Evolutionary conservation across 2,888 invertebrate genomes (phyloP), one percentile per base, ranked within the genome.

Genomic region (Cerastis leucographa): DNA sequence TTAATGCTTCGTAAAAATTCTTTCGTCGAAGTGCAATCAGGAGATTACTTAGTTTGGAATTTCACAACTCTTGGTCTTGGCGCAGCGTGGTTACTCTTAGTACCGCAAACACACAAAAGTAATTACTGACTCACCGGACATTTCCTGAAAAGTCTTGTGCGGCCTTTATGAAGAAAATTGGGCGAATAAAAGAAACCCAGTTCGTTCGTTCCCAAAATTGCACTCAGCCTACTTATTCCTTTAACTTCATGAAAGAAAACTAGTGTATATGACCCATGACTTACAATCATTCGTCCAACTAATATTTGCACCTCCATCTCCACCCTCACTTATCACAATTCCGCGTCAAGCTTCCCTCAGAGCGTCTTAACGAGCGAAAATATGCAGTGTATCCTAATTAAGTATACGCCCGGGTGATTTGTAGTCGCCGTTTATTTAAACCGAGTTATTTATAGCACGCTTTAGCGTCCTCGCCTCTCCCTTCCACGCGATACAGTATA

Each of bases 401-500:
- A 89, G 89, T 85, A 87, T 85, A 88, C 88, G 76, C 78, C 80
- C 84, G 81, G 83, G 87, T 91, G 89, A 91, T 91, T 91, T 90
- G 90, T 90, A 83, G 88, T 81, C 86, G 76, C 85, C 85, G 84
- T 89, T 89, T 88, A 89, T 89, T 89, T 87, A 84, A 89, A 88
- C 86, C 78, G 84, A 83, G 90, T 85, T 93, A 91, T 92, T 92
- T 92, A 91, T 92, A 90, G 89, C 87, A 54, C 83, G 84, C 85
- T 85, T 88, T 82, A 79, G 79, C 80, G 80, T 84, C 81, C 80
- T 85, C 87, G 78, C 68, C 79, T 74, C 79, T 74, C 83, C 76
- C 74, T 82, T 81, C 35, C 80, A 66, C 64, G 59, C 80, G 74
- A 78, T 74, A 76, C 80, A 69, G 71, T 81, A 87, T 76, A 80